Evolutionary conservation across 2,888 invertebrate genomes (phyloP).

Genomic region (Pardosa pseudoannulata): DNA sequence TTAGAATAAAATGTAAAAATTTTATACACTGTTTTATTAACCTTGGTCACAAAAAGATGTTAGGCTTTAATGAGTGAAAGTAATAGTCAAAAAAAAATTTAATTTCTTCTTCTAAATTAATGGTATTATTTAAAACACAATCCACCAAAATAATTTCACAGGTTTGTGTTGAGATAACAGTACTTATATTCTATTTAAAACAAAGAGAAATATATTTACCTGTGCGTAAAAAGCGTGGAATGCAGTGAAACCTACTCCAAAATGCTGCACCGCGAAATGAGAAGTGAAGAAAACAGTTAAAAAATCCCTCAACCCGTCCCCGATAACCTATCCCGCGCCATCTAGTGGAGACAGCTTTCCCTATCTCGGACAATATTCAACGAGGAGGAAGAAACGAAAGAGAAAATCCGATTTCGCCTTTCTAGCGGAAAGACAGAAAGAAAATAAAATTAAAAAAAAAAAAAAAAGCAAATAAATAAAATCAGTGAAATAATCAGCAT

Average conservation of each 20-base stretch:
- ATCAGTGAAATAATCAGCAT: slow-evolving; percentile 20
- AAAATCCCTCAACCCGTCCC: slow-evolving; percentile 53
- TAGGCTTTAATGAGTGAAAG: too few species aligned
- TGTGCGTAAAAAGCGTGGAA: slow-evolving; percentile 5
- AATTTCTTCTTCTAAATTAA: too few species aligned
- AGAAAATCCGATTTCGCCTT: slow-evolving; percentile 67
- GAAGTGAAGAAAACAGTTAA: slow-evolving; percentile 37
- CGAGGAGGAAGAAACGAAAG: slow-evolving; percentile 54
- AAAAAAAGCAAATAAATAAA: neutral
- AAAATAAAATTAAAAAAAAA: slow-evolving; percentile 23
- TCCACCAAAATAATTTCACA: too few species aligned
- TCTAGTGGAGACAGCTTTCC: slow-evolving; percentile 66
- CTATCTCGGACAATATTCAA: slow-evolving; percentile 43
- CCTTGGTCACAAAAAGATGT: too few species aligned
- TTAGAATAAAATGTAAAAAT: too few species aligned
- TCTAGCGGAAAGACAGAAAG: slow-evolving; percentile 51
- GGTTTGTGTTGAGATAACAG: too few species aligned
- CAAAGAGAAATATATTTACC: neutral
- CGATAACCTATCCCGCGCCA: slow-evolving; percentile 50
- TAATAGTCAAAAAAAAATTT: too few species aligned
- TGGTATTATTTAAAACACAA: too few species aligned
- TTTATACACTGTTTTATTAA: too few species aligned
- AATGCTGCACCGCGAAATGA: slow-evolving; percentile 34
- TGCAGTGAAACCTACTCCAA: slow-evolving; percentile 26
- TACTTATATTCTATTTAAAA: too few species aligned